Base-by-base conservation (phyloP, 2,113 vertebrate genomes). In the Elephantulus edwardii region DNA sequence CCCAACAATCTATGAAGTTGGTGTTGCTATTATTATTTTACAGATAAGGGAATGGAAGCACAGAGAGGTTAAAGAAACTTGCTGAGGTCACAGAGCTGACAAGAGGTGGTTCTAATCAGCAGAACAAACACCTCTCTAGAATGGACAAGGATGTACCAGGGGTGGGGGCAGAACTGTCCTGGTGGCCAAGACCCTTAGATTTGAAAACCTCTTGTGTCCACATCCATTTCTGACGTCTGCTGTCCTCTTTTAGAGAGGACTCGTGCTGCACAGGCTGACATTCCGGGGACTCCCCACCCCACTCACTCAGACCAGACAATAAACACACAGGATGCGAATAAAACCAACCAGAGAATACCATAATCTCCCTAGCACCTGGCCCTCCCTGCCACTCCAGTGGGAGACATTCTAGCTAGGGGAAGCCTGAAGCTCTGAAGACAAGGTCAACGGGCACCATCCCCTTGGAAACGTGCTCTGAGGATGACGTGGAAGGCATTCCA, bases 231-330 rank as follows among this genome's bases (percentile, higher is more conserved):
- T 72, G 92, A 93, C 24, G 16, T 72, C 92, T 88, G 66, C 80
- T 83, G 92, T 92, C 68, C 85, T 91, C 81, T 42, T 82, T 78
- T 54, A 58, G 66, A 62, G 33, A 88, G 75, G 80, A 71, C 72
- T 82, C 60, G 48, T 12, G 48, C 71, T 58, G 83, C 79, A 80
- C 89, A 72, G 76, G 83, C 83, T 72, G 46, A 80, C 86, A 90
- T 95, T 92, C 96, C n/a, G 2, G 95, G 93, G 91, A 83, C 93
- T 90, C 86, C 60, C 72, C 58, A 74, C 84, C 81, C 85, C 81
- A 74, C 82, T 93, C 91, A 91, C 56, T 86, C 89, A 96, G 95
- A 96, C 96, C 92, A 96, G 95, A 96, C 93, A 95, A 95, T 93
- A 96, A 96, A 96, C 94, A 96, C 94, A 96, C 95, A 95, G 86